Evolutionary conservation across 2,888 invertebrate species (phyloP).

Genomic region (Trachelus iudaicus): DNA sequence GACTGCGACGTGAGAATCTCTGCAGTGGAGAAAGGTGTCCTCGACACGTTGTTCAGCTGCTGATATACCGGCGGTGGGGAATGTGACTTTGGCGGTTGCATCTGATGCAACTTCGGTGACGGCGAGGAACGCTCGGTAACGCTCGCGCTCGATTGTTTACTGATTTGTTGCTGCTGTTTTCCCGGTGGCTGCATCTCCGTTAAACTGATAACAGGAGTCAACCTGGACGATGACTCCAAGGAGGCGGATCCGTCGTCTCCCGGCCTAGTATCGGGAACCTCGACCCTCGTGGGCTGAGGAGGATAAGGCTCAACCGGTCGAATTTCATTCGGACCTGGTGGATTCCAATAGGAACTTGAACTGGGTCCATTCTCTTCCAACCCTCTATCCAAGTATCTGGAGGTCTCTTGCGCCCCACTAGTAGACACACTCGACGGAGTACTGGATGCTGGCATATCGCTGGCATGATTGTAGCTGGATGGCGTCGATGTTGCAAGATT

Average conservation of each 20-base stretch:
- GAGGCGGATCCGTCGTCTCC: conserved; percentile 41
- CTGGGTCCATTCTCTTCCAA: conserved; percentile 34
- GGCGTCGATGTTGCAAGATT: conserved; percentile 34
- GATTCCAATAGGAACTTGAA: conserved; percentile 48
- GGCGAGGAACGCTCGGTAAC: conserved; percentile 1
- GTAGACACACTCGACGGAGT: neutral
- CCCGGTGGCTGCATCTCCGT: conserved; percentile 59
- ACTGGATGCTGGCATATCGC: neutral
- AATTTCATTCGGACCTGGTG: conserved; percentile 36
- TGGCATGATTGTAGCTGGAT: neutral
- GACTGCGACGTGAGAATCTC: conserved; percentile 32
- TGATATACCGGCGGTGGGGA: conserved; percentile 56
- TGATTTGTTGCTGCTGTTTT: conserved; percentile 25
- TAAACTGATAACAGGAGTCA: conserved; percentile 32
- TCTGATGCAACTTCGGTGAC: conserved; percentile 45
- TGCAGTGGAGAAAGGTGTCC: conserved; percentile 44
- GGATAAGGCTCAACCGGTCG: conserved; percentile 56
- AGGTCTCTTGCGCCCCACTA: neutral
- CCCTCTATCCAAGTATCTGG: conserved; percentile 21
- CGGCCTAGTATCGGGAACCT: conserved; percentile 60
- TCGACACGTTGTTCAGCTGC: conserved; percentile 50
- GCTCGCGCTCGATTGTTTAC: neutral
- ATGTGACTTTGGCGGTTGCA: conserved; percentile 46
- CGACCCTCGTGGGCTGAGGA: conserved; percentile 59
- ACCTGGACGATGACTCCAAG: conserved; percentile 35